These are phyloP conservation scores for Drosophila sordidula DNA, from an alignment of 2,888 invertebrate species.

Conservation along the genomic window DNA sequence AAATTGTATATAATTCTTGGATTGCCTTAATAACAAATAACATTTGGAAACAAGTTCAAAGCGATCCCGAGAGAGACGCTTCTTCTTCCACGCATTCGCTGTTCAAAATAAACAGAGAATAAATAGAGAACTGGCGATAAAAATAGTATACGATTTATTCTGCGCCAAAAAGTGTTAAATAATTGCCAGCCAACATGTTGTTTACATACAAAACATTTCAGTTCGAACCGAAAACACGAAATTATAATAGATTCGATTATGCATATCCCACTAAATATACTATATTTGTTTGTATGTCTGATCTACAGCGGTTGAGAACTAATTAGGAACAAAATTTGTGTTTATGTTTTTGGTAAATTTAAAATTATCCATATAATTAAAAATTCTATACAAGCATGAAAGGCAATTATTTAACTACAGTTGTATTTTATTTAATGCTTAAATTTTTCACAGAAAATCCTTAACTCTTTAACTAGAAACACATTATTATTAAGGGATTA, in stretches of 20 bases:
- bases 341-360: neutral
- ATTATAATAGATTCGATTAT: conserved; percentile 40
- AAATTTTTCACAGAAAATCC: too few species aligned
- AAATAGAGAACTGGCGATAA: conserved; percentile 26
- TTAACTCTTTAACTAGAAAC: too few species aligned
- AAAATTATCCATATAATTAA: neutral
- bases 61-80: conserved; percentile 18
- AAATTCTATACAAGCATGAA: too few species aligned
- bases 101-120: conserved; percentile 46
- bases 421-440: too few species aligned
- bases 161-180: conserved; percentile 66
- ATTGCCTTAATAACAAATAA: conserved; percentile 13
- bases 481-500: too few species aligned
- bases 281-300: neutral
- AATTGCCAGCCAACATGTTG: conserved; percentile 64
- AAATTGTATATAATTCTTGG: conserved; percentile 28
- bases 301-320: neutral
- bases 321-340: neutral
- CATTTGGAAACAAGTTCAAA: conserved; percentile 39
- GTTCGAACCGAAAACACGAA: conserved; percentile 29
- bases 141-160: conserved; percentile 31
- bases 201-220: conserved; percentile 57
- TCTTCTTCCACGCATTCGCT: conserved; percentile 18
- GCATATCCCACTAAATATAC: conserved; percentile 12
- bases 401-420: too few species aligned